Evolutionary conservation across 64 coral and sea anemone genomes (phyloP).

Genomic region (Dendrophyllia cribrosa): DNA sequence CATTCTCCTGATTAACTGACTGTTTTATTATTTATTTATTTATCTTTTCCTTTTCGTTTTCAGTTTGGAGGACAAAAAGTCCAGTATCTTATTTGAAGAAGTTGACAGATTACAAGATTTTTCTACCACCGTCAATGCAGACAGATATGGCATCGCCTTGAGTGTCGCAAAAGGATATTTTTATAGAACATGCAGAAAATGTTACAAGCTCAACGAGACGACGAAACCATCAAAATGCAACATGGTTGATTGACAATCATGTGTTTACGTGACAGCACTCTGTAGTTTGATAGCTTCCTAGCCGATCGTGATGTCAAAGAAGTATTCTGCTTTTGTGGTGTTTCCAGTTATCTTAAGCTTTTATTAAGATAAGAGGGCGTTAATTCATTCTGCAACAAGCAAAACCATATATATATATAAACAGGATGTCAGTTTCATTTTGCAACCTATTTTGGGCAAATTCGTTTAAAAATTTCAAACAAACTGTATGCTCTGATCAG

Average conservation of each 20-base stretch:
- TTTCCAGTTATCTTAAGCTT: not conserved
- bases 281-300: not conserved
- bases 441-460: too few relatives aligned
- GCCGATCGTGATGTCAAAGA: not conserved
- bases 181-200: conserved; percentile 9
- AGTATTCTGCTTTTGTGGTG: not conserved
- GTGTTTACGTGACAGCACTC: not conserved
- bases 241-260: not conserved
- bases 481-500: too few relatives aligned
- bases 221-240: not conserved
- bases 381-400: not conserved
- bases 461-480: too few relatives aligned
- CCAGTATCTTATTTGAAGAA: conserved; percentile 31
- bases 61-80: conserved; percentile 54
- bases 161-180: conserved; percentile 34
- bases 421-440: too few relatives aligned
- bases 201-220: not conserved
- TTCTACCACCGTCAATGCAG: not conserved
- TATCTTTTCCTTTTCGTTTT: not conserved
- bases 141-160: not conserved
- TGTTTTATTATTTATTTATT: too few relatives aligned
- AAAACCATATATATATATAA: not conserved
- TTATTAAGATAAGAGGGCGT: not conserved
- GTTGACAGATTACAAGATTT: not conserved
- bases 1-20: too few relatives aligned